A percentile compares a stretch with the other conserved stretches of the same genome.
Conservation (phyloP, 2,113 vertebrate species). For the Motacilla alba region DNA sequence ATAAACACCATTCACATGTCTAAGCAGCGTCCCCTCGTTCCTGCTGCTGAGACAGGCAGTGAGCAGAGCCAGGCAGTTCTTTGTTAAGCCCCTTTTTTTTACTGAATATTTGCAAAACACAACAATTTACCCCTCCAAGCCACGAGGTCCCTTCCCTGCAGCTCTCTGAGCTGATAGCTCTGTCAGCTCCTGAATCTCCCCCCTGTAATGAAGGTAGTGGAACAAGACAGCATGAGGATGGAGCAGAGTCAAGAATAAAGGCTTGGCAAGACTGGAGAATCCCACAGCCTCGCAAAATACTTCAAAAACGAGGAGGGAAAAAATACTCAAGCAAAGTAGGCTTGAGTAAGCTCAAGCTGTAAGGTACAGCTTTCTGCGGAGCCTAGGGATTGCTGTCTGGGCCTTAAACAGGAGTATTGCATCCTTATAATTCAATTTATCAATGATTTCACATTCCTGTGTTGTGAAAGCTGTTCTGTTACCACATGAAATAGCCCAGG, state of each 20-base stretch:
- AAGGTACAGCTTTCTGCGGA: neutral
- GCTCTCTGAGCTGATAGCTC: neutral
- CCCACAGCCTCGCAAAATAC: neutral
- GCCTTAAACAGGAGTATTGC: neutral
- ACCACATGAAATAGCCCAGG: neutral
- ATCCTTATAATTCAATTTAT: neutral
- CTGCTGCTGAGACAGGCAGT: neutral
- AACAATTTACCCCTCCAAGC: neutral
- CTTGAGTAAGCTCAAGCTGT: no score
- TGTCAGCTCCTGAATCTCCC: neutral
- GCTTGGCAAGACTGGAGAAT: neutral
- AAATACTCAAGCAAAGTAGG: neutral
- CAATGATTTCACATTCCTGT: fast-evolving
- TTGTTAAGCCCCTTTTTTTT: neutral
- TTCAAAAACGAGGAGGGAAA: neutral
- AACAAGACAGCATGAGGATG: neutral
- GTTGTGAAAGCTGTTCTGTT: neutral
- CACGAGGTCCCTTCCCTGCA: neutral
- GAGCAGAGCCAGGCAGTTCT: neutral
- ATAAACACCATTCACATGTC: neutral
- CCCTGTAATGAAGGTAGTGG: neutral
- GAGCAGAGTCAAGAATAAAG: neutral
- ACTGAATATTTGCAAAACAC: neutral
- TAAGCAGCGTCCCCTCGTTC: neutral
- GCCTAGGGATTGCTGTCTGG: neutral